Base-by-base conservation (phyloP, 2,113 vertebrate species). In the Mus pahari region DNA sequence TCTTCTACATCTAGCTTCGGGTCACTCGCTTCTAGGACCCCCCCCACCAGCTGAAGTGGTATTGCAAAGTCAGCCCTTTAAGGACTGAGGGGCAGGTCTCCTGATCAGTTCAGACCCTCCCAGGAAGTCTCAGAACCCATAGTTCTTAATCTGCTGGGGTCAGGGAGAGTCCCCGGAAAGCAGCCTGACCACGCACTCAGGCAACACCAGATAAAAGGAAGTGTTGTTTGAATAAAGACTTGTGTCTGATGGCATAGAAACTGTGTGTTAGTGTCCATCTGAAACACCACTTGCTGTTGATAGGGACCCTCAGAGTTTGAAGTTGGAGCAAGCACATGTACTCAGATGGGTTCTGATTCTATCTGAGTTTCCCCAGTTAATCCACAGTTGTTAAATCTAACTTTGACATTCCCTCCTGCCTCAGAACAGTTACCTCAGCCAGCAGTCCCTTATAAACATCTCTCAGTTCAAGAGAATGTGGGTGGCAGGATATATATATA, bases 61-160 rank as follows among this genome's bases (percentile, higher is more conserved):
- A 24, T 24, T 14, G 8, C 9, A 7, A 70, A 31, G 13, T 68
- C 11, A 0, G 0, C 0, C 26, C 31, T 22, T 22, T 77, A 7
- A 45, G 0, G 7, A 2, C 5, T 13, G 17, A 28, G 19, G 0
- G 9, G 8, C 6, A 0, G 6, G 9, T 0, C 9, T 5, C 45
- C 12, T 7, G 5, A 0, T 26, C 6, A 31, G 64, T 66, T 66
- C 28, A 0, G 0, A 60, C 31, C n/a, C 8, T 64, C 58, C 20
- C 13, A 4, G 39, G 42, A 36, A 8, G 10, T 1, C 22, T 55
- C 28, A 1, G 45, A 7, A 33, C 26, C 28, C 22, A 28, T 53
- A 9, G 6, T 20, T 22, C 16, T 48, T 39, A 83, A 84, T 33
- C 36, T 36, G 1, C 7, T 1, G 2, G 2, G n/a, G 58, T 42